These are phyloP conservation scores for Dolichallabes microphthalmus DNA, from an alignment of 2,113 vertebrate species.

Conservation along the genomic window DNA sequence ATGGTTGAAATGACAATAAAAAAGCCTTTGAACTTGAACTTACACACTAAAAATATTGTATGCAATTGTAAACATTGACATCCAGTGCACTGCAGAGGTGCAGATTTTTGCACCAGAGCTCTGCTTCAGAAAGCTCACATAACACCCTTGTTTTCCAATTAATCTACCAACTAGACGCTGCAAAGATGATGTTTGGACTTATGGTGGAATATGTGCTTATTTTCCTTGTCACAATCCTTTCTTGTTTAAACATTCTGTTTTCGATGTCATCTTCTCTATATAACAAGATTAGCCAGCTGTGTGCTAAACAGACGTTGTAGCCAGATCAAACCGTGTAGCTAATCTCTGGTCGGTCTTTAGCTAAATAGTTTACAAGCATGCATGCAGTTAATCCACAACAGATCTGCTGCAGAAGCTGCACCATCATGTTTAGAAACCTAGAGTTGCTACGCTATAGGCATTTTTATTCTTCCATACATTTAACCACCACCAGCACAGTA, in stretches of 20 bases:
- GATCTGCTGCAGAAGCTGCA: slow-evolving; percentile 5
- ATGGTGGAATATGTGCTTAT: too few species aligned
- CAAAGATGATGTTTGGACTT: too few species aligned
- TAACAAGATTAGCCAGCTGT: not conserved
- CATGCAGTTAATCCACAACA: not conserved
- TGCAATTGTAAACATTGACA: too few species aligned
- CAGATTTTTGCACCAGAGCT: too few species aligned
- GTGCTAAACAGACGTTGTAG: not conserved
- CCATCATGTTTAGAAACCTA: not conserved
- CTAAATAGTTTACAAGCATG: slow-evolving; percentile 16
- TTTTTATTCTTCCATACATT: not conserved
- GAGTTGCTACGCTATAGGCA: not conserved
- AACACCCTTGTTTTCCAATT: too few species aligned
- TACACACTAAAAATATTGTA: too few species aligned
- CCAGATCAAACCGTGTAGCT: not conserved
- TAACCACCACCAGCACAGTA: not conserved
- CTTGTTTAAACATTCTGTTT: not conserved
- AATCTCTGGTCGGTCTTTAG: not conserved
- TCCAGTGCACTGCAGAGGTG: too few species aligned
- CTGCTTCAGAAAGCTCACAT: too few species aligned
- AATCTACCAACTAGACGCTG: too few species aligned
- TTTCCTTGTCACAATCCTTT: too few species aligned
- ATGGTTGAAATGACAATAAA: too few species aligned
- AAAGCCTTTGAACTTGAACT: too few species aligned
- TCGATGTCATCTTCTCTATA: not conserved